phyloP scores from a whole-genome alignment of 2,888 invertebrate species.

The Apamea crenata region DNA sequence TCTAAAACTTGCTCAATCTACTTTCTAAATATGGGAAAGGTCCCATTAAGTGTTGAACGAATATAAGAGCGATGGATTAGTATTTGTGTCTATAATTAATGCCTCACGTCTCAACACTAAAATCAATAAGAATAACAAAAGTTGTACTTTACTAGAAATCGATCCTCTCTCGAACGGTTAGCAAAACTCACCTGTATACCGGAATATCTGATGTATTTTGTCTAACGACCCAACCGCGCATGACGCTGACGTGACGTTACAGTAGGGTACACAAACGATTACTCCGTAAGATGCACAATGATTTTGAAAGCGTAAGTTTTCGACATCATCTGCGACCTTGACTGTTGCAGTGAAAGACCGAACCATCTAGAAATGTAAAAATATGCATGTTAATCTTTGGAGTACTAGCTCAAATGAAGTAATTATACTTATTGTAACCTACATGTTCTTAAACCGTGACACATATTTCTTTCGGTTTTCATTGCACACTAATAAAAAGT shows the following conservation, averaged over 20 bases:
- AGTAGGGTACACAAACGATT: slow-evolving; percentile 6
- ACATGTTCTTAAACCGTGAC: slow-evolving; percentile 48
- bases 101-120: not conserved
- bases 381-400: slow-evolving; percentile 3
- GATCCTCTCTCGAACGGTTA: not conserved
- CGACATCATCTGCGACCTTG: slow-evolving; percentile 41
- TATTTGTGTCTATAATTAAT: not conserved
- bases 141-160: not conserved
- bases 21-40: too few relatives aligned
- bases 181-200: not conserved
- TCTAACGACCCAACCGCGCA: slow-evolving; percentile 6
- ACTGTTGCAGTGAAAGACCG: slow-evolving; percentile 12
- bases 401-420: slow-evolving; percentile 27
- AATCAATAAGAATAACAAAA: not conserved
- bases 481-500: slow-evolving; percentile 23
- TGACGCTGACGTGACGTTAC: slow-evolving; percentile 13
- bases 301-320: slow-evolving; percentile 42
- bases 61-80: not conserved
- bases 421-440: slow-evolving; percentile 38
- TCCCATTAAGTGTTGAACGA: not conserved
- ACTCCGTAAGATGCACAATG: slow-evolving; percentile 28
- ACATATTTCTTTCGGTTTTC: slow-evolving; percentile 38
- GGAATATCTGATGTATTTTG: slow-evolving; percentile 4
- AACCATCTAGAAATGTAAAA: slow-evolving; percentile 33
- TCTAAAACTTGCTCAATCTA: not conserved